A percentile compares a stretch with the other conserved stretches of the same genome.
Conservation (phyloP, 1,140 invertebrate genomes). For the Meloidogyne floridensis region DNA sequence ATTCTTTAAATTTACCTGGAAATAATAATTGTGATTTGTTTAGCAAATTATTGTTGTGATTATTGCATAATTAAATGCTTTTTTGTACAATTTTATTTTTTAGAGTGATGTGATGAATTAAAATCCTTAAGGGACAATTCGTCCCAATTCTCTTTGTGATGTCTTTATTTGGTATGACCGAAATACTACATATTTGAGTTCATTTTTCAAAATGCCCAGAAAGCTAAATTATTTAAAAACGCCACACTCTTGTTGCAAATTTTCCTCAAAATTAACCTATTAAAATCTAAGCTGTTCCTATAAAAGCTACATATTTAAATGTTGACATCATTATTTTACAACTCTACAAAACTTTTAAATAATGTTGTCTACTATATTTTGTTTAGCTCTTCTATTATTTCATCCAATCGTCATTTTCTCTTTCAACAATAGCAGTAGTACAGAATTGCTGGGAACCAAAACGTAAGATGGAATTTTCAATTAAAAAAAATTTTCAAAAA, state of each 20-base stretch:
- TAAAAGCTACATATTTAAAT: no score
- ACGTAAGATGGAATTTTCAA: background rate
- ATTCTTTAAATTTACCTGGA: background rate
- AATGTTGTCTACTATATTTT: background rate
- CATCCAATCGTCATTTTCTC: background rate
- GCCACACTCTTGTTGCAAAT: no score
- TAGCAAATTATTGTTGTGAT: background rate
- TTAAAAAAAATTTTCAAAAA: background rate
- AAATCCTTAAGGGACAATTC: constrained; percentile 78
- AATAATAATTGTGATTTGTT: constrained; percentile 6
- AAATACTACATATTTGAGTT: no score
- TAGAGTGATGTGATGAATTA: no score
- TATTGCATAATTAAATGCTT: background rate
- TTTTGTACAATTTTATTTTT: no score
- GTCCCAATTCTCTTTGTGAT: constrained; percentile 88
- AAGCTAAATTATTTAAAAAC: no score
- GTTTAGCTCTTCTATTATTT: background rate
- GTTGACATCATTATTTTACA: no score
- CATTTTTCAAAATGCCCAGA: no score
- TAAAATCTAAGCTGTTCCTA: no score
- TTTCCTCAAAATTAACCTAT: no score
- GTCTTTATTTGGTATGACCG: constrained; percentile 67
- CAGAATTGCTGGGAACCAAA: background rate
- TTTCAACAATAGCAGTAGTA: background rate
- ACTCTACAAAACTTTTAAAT: background rate